Percentiles rank a stretch among this genome's conserved stretches.
These are phyloP conservation scores for Gymnoscopelus microlampas DNA, from an alignment of 2,797 vertebrate genomes.

Conservation along the genomic window DNA sequence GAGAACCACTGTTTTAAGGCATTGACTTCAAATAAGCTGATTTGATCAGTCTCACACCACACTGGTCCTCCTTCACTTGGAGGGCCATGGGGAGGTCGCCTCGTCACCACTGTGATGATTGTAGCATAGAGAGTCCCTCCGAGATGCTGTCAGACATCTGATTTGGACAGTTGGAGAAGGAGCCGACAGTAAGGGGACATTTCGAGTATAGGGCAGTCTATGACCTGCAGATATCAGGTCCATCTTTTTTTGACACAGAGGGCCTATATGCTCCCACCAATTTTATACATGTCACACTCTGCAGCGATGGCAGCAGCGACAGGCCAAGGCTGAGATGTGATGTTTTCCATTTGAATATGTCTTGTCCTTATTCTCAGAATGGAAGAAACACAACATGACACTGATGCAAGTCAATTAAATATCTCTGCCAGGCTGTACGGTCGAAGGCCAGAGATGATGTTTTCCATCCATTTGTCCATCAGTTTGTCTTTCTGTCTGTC, in stretches of 20 bases:
- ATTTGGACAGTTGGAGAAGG: conserved; percentile 49
- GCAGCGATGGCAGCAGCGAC: conserved; percentile 33
- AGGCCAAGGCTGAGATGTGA: conserved; percentile 22
- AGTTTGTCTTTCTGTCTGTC: no score
- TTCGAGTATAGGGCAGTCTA: conserved; percentile 55
- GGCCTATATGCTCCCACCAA: conserved; percentile 44
- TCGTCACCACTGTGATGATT: conserved; percentile 18
- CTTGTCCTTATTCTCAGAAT: conserved; percentile 26
- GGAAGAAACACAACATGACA: no score
- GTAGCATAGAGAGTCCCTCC: conserved; percentile 15
- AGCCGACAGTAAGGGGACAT: conserved; percentile 43
- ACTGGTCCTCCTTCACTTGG: conserved; percentile 2
- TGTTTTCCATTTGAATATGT: conserved; percentile 27
- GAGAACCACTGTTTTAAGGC: neutral
- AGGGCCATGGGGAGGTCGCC: conserved; percentile 9
- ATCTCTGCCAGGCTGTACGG: no score
- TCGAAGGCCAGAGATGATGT: no score
- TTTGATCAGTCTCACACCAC: neutral
- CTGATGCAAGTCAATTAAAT: no score
- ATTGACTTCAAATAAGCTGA: neutral
- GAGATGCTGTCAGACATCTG: conserved; percentile 45
- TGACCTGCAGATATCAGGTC: conserved; percentile 72
- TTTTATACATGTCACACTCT: conserved; percentile 29
- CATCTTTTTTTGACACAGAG: conserved; percentile 51
- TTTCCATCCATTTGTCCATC: no score